Evolutionary conservation across 2,888 invertebrate genomes (phyloP).

Genomic region (Malachius bipustulatus): DNA sequence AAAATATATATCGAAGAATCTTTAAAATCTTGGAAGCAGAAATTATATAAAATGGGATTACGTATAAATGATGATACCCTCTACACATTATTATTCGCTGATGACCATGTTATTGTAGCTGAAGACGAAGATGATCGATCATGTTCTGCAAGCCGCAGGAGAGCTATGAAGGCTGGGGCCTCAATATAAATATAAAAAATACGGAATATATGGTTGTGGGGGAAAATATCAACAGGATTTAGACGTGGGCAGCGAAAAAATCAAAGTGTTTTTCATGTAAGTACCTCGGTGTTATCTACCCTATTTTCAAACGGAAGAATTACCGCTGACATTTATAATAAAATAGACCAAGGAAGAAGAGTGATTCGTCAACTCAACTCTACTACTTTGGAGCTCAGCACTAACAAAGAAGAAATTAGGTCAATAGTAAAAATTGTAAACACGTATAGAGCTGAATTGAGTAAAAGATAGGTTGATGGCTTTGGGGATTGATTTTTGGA

Average conservation of each 20-base stretch:
- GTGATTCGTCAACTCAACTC: too few species aligned
- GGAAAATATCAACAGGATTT: not conserved
- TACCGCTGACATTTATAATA: too few species aligned
- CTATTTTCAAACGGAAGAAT: too few species aligned
- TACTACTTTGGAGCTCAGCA: too few species aligned
- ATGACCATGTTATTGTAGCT: constrained; percentile 1
- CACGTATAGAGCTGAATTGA: too few species aligned
- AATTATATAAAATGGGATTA: not conserved
- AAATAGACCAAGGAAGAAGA: too few species aligned
- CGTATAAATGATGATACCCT: constrained; percentile 3
- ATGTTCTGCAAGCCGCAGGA: constrained; percentile 3
- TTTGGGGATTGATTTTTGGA: too few species aligned
- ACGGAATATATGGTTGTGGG: not conserved
- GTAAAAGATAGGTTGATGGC: too few species aligned
- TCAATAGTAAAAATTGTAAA: too few species aligned
- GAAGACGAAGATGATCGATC: not conserved
- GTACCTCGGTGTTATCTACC: too few species aligned
- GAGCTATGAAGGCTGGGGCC: constrained; percentile 2
- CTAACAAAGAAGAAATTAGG: too few species aligned
- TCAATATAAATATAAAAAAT: not conserved
- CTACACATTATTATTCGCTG: not conserved
- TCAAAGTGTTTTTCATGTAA: too few species aligned
- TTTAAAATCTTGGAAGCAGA: not conserved
- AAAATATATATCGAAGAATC: not conserved
- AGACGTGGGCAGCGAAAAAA: not conserved